Evolutionary conservation across 2,113 vertebrate genomes (phyloP).

Genomic region (Brachyistius frenatus): DNA sequence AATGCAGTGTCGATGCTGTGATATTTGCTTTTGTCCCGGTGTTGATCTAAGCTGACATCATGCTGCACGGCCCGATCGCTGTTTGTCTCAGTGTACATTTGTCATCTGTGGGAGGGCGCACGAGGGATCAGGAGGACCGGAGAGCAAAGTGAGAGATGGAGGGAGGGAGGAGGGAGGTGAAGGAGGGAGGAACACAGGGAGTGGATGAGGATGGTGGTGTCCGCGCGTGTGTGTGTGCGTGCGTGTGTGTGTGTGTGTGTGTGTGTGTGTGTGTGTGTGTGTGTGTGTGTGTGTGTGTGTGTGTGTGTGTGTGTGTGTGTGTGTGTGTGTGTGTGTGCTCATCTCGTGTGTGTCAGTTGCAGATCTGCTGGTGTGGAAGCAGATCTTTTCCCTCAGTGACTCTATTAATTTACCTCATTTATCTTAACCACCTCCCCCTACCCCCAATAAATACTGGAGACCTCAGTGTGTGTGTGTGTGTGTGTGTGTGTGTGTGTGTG

Average conservation of each 20-base stretch:
- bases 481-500: slow-evolving; percentile 27
- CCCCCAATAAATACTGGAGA: slow-evolving; percentile 88
- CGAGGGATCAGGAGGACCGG: slow-evolving; percentile 68
- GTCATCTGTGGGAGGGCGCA: slow-evolving; percentile 79
- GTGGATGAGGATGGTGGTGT: not conserved
- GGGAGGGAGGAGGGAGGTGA: slow-evolving; percentile 29
- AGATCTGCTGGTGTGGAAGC: slow-evolving; percentile 85
- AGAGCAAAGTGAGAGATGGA: slow-evolving; percentile 58
- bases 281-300: slow-evolving; percentile 22
- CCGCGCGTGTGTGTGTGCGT: not conserved
- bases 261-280: slow-evolving; percentile 9
- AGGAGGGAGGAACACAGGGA: slow-evolving; percentile 39
- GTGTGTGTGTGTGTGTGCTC: slow-evolving; percentile 41
- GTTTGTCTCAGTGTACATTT: slow-evolving; percentile 82
- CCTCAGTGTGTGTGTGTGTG: slow-evolving; percentile 70
- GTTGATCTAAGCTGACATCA: slow-evolving; percentile 83
- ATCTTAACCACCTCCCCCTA: slow-evolving; percentile 87
- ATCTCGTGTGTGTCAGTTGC: slow-evolving; percentile 81
- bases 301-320: slow-evolving; percentile 4
- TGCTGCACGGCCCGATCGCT: slow-evolving; percentile 77
- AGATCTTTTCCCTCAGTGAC: slow-evolving; percentile 91
- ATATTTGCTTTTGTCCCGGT: slow-evolving; percentile 80
- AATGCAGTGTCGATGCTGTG: slow-evolving; percentile 74
- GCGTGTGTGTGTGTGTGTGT: slow-evolving; percentile 24
- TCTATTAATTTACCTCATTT: slow-evolving; percentile 97